Conservation (phyloP, 2,797 vertebrate species). For the Spinus olivaceus region DNA sequence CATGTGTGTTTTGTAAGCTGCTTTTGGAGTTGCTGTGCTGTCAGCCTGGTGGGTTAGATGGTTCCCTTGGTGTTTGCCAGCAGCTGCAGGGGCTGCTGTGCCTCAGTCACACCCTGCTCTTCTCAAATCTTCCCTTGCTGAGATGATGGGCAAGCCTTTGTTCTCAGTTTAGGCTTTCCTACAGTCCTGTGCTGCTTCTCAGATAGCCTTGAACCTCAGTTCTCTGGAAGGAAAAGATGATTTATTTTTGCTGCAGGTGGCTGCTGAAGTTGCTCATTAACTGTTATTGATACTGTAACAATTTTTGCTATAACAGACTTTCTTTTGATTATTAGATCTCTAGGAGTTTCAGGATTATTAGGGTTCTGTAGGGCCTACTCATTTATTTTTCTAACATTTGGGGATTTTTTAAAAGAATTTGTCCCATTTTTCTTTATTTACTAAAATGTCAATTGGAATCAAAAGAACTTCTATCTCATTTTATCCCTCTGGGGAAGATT, state of each 20-base stretch:
- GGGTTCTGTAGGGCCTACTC: neutral
- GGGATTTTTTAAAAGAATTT: neutral
- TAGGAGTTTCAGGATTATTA: neutral
- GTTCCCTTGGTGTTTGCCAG: fast-evolving
- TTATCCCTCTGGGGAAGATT: neutral
- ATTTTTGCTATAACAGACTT: slow-evolving; percentile 3
- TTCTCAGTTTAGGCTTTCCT: neutral
- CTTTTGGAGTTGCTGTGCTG: neutral
- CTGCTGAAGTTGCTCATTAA: slow-evolving; percentile 44
- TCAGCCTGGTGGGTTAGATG: neutral
- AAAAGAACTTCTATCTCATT: neutral
- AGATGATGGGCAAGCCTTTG: neutral
- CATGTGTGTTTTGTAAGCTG: fast-evolving
- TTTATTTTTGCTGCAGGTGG: slow-evolving; percentile 21
- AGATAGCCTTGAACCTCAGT: neutral
- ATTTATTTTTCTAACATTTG: neutral
- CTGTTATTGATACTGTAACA: slow-evolving; percentile 16
- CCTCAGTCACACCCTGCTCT: neutral
- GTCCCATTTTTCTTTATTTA: slow-evolving; percentile 50
- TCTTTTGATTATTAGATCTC: slow-evolving; percentile 1
- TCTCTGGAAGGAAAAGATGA: slow-evolving; percentile 1
- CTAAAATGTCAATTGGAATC: neutral
- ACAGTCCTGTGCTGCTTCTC: neutral
- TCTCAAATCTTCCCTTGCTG: neutral
- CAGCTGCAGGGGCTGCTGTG: neutral